Base-by-base conservation (phyloP, 2,113 vertebrate species). In the Catharus fuscescens region DNA sequence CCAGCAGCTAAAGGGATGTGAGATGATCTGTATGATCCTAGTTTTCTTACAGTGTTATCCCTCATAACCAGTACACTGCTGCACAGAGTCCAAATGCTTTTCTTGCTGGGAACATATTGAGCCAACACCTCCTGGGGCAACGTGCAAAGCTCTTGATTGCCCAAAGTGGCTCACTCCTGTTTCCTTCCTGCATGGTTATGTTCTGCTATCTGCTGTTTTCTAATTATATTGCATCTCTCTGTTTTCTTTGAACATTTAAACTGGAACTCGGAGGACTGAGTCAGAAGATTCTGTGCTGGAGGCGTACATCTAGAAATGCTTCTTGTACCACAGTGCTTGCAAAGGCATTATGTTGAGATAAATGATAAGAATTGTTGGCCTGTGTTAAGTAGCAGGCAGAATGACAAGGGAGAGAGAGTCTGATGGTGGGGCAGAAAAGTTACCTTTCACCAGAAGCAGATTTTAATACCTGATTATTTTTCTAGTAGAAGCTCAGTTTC, bases 81-180 rank as follows among this genome's bases (percentile, higher is more conserved):
- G 45, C 21, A 21, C 5, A 12, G 36, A 42, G 29, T 32, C 26
- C 4, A 34, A 29, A 21, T 47, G 29, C 62, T 53, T 86, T 71
- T 82, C 34, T 50, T 47, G 26, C 18, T 23, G 25, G 25, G 24
- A 12, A 40, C 1, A 0, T 24, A 15, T 50, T 18, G 57, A 40
- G 3, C 29, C 47, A 60, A 6, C 13, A 47, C 40, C 23, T 72
- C 32, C 45, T 25, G 34, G 31, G n/a, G 23, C 38, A 82, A 47
- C 14, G 13, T 0, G 1, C 26, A 26, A n/a, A 78, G 53, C 15
- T 5, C 17, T 67, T 62, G 57, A 4, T 50, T 80, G 72, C 57
- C 24, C 7, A 0, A 2, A 25, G 69, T 34, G 5, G 15, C 32
- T 56, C 15, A 3, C 24, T 40, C 0, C 32, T 40, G 14, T 40